Conservation (phyloP, 2,113 vertebrate species). For the Paracanthobrama guichenoti region DNA sequence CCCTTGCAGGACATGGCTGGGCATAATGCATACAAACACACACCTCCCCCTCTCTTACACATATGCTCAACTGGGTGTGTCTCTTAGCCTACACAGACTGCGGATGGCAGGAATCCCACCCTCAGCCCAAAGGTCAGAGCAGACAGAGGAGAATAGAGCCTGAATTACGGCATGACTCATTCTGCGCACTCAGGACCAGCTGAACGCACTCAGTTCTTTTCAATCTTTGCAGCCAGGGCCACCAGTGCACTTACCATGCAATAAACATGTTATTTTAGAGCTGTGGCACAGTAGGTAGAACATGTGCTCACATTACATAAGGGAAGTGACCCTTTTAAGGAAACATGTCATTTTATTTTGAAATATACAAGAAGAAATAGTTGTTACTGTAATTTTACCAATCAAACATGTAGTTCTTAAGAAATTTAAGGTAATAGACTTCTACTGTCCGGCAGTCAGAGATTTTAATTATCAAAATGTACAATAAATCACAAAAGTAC, state of each 20-base stretch:
- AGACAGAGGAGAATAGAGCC: constrained; percentile 65
- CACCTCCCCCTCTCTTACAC: constrained; percentile 25
- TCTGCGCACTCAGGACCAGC: constrained; percentile 42
- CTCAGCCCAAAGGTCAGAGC: constrained; percentile 69
- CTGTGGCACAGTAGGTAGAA: background rate
- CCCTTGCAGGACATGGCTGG: constrained; percentile 67
- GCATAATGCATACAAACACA: constrained; percentile 40
- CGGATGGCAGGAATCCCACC: constrained; percentile 47
- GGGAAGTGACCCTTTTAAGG: background rate
- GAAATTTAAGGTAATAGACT: background rate
- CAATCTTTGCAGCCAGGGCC: constrained; percentile 26
- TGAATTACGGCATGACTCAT: constrained; percentile 66
- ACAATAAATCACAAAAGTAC: background rate
- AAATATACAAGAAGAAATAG: background rate
- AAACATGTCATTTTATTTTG: background rate
- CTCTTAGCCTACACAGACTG: constrained; percentile 49
- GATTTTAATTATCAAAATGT: background rate
- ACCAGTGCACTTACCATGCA: constrained; percentile 11
- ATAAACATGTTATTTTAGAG: background rate
- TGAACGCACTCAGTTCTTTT: constrained; percentile 37
- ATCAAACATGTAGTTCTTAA: background rate
- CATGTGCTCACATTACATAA: background rate
- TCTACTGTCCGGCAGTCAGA: background rate
- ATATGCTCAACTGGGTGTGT: constrained; percentile 67
- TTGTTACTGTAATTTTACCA: background rate